Percentiles rank a stretch among this genome's conserved stretches.
Evolutionary conservation across 2,888 invertebrate genomes (phyloP).

Genomic region (Ypsolopha scabrella): DNA sequence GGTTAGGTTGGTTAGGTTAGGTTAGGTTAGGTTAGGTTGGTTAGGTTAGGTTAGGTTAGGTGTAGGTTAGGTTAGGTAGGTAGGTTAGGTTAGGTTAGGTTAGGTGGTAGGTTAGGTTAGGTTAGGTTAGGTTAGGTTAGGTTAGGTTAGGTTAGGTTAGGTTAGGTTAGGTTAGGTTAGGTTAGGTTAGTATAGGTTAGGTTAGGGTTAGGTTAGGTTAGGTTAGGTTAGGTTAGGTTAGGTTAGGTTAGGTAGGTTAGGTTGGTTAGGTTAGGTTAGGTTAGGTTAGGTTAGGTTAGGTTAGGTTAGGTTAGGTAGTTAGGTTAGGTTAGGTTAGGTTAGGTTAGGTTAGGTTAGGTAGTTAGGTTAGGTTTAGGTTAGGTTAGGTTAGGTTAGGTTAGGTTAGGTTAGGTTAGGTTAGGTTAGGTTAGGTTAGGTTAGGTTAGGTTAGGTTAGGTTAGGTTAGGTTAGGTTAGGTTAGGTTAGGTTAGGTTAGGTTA

Average conservation of each 20-base stretch:
- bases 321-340: constrained; percentile 7
- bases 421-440: not conserved
- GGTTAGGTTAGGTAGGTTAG: constrained; percentile 9
- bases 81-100: constrained; percentile 18
- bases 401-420: constrained; percentile 10
- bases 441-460: constrained; percentile 1
- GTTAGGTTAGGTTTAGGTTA: constrained; percentile 2
- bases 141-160: constrained; percentile 12
- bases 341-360: constrained; percentile 10
- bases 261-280: constrained; percentile 8
- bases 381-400: constrained; percentile 14
- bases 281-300: constrained; percentile 8
- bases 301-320: constrained; percentile 9
- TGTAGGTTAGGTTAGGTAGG: constrained; percentile 10
- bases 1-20: constrained; percentile 13
- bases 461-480: constrained; percentile 1
- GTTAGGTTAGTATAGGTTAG: constrained; percentile 7
- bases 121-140: constrained; percentile 20
- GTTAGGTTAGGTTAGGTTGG: constrained; percentile 8
- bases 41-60: constrained; percentile 13
- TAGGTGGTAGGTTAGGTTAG: constrained; percentile 20
- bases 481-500: constrained; percentile 1
- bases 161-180: constrained; percentile 6
- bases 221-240: constrained; percentile 9
- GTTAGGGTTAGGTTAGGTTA: constrained; percentile 7